Percentiles rank a stretch among this genome's conserved stretches.
phyloP scores from a whole-genome alignment of 2,888 invertebrate genomes.

The Polylopha cassiicola region DNA sequence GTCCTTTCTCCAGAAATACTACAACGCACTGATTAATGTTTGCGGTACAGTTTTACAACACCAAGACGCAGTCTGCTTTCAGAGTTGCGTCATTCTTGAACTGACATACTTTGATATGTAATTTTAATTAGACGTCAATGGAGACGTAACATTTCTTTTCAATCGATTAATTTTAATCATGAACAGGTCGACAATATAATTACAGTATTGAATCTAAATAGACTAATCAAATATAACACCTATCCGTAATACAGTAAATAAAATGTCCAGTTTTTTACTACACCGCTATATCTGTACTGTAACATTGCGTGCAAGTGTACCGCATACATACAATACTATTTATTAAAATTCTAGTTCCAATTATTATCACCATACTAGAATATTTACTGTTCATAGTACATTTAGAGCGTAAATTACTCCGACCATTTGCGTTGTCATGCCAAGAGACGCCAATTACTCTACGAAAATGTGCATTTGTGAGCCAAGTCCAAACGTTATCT shows the following conservation, averaged over 20 bases:
- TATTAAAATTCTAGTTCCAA: not conserved
- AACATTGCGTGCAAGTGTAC: no score
- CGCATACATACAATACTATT: not conserved
- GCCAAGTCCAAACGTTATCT: constrained; percentile 26
- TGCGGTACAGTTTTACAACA: constrained; percentile 10
- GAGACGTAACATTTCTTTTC: no score
- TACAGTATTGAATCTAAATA: no score
- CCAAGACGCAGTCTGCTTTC: no score
- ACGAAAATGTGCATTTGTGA: constrained; percentile 21
- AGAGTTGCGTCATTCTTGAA: constrained; percentile 8
- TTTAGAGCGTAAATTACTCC: constrained; percentile 14
- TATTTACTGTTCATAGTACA: constrained; percentile 9
- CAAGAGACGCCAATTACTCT: constrained; percentile 24
- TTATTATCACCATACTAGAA: not conserved
- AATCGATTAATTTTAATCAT: no score
- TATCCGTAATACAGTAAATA: no score
- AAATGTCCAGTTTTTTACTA: no score
- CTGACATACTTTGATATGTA: constrained; percentile 3
- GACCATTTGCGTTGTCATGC: constrained; percentile 15
- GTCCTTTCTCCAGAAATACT: constrained; percentile 61
- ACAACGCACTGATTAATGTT: constrained; percentile 24
- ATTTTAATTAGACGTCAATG: no score
- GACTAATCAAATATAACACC: no score
- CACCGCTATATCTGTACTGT: no score
- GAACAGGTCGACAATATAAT: no score